These are phyloP conservation scores for Drosophila borealis DNA, from an alignment of 2,888 invertebrate genomes.

Conservation along the genomic window DNA sequence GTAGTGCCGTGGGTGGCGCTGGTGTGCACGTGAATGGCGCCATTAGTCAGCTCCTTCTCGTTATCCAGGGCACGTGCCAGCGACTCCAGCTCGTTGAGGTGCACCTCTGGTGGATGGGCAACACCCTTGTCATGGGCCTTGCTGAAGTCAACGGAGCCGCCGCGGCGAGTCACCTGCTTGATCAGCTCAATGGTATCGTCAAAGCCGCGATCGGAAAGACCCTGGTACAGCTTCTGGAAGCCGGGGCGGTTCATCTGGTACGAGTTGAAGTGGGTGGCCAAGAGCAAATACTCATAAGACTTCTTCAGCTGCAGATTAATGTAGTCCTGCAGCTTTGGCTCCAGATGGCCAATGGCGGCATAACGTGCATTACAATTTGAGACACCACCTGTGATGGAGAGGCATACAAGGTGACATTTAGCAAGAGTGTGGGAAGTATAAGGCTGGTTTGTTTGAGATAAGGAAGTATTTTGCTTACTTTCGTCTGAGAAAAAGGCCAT, in stretches of 20 bases:
- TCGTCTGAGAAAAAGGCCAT: constrained; percentile 80
- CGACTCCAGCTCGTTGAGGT: constrained; percentile 88
- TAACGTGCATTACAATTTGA: constrained; percentile 73
- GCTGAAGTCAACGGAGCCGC: constrained; percentile 87
- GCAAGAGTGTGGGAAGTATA: constrained; percentile 6
- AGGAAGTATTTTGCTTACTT: constrained; percentile 72
- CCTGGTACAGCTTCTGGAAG: constrained; percentile 90
- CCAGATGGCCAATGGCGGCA: constrained; percentile 75
- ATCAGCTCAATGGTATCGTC: constrained; percentile 90
- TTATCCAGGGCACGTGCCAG: constrained; percentile 91
- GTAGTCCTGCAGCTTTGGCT: constrained; percentile 78
- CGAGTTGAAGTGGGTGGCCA: constrained; percentile 91
- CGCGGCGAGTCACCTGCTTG: constrained; percentile 91
- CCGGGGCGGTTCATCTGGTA: constrained; percentile 91
- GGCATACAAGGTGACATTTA: constrained; percentile 7
- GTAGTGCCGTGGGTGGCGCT: constrained; percentile 86
- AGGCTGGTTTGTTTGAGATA: constrained; percentile 4
- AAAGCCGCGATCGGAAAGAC: constrained; percentile 91
- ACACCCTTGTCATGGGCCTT: constrained; percentile 57
- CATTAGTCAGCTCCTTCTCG: constrained; percentile 89
- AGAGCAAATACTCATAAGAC: constrained; percentile 91
- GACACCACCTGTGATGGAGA: constrained; percentile 41
- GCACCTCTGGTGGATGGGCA: constrained; percentile 50
- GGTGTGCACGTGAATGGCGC: constrained; percentile 89
- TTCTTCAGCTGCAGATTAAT: constrained; percentile 88